Evolutionary conservation across 1,140 invertebrate species (phyloP).

Genomic region (Lepidurus apus): DNA sequence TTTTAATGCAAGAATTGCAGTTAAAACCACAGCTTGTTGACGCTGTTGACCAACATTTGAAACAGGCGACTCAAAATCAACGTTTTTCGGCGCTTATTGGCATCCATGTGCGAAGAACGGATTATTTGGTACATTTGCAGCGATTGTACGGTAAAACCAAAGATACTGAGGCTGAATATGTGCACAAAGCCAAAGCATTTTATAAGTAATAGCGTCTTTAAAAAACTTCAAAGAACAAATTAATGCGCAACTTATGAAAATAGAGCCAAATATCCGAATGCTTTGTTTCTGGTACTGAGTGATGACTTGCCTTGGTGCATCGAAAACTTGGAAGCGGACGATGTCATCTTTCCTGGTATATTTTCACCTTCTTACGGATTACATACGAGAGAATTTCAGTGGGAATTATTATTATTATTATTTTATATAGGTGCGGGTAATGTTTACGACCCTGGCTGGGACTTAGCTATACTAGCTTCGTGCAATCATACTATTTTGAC

Average conservation of each 20-base stretch:
- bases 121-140: neutral
- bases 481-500: neutral
- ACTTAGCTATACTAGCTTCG: neutral
- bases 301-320: neutral
- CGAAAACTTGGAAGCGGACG: neutral
- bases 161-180: neutral
- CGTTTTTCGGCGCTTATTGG: neutral
- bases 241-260: neutral
- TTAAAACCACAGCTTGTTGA: neutral
- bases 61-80: neutral
- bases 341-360: slow-evolving; percentile 13
- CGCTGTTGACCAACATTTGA: neutral
- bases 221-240: neutral
- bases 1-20: neutral
- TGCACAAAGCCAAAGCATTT: neutral
- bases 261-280: neutral
- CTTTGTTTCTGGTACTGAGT: neutral
- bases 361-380: no score
- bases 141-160: neutral
- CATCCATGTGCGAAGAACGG: slow-evolving; percentile 1
- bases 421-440: neutral
- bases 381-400: no score
- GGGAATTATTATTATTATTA: neutral
- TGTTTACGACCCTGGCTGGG: neutral
- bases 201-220: neutral